Evolutionary conservation across 2,888 invertebrate genomes (phyloP), one percentile per base, ranked within the genome.

Genomic region (Drosophila glabriapex): DNA sequence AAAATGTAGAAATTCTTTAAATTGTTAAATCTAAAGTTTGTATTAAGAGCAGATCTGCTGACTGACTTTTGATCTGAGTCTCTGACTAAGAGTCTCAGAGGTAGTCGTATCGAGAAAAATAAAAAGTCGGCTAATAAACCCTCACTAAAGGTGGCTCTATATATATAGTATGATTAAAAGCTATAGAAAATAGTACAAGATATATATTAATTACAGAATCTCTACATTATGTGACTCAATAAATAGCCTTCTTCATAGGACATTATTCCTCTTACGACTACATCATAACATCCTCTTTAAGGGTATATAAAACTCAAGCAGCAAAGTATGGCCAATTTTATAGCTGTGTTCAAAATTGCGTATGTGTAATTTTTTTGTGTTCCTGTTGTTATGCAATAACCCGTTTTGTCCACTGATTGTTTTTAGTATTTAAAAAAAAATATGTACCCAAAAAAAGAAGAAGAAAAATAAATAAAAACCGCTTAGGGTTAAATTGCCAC

Each of bases 371-470:
- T 74, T 72, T 65, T 65, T 14, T 1, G 43, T 37, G 9, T 33
- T 28, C 6, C 37, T 41, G 29, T 68, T 61, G 46, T 61, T 65
- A 60, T 83, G 62, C 66, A 73, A 63, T 62, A 80, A 55, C 55
- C 67, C 62, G n/a, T 68, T 60, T 58, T 14, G 43, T 65, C 49
- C 68, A 76, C 61, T 83, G 73, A 86, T 78, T 80, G 69, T 78
- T 71, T 69, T 74, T 55, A 37, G 79, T 79, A 78, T 85, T 85
- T 88, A 84, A 79, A 28, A 78, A 73, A 59, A 25, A 22, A 29
- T 35, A 16, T n/a, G 76, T 68, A 83, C 73, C 46, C 16, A 25
- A 28, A 28, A 39, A 28, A 56, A 9, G 1, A 25, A 19, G n/a
- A n/a, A n/a, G n/a, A 22, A 56, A 73, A 65, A 35, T 4, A 53